Percentiles rank a stretch among this genome's conserved stretches.
Conservation (phyloP, 2,113 vertebrate species). For the Chaenogobius annularis region DNA sequence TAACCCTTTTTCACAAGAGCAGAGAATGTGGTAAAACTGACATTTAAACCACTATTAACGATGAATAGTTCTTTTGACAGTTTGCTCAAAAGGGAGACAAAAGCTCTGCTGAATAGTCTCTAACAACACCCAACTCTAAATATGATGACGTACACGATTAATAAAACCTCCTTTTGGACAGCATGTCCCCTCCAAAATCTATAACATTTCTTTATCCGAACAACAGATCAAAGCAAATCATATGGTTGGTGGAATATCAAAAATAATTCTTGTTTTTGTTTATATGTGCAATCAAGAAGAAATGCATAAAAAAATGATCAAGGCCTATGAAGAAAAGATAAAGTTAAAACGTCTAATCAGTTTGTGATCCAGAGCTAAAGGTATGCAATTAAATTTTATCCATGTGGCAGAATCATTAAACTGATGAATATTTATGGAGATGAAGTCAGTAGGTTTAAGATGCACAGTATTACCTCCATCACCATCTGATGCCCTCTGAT, state of each 20-base stretch:
- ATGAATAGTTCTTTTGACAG: slow-evolving; percentile 57
- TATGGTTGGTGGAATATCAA: slow-evolving; percentile 18
- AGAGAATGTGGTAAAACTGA: slow-evolving; percentile 57
- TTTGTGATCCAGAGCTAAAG: neutral
- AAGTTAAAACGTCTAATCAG: neutral
- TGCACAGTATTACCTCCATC: neutral
- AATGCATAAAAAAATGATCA: slow-evolving; percentile 52
- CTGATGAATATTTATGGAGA: slow-evolving; percentile 7
- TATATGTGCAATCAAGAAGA: slow-evolving; percentile 37
- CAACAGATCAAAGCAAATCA: slow-evolving; percentile 30
- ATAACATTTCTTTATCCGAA: neutral
- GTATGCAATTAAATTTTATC: neutral
- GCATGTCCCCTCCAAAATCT: neutral
- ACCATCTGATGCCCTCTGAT: neutral
- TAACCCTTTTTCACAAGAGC: slow-evolving; percentile 37
- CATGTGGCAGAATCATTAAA: neutral
- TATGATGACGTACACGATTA: slow-evolving; percentile 51
- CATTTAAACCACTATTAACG: slow-evolving; percentile 63
- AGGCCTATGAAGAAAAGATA: neutral
- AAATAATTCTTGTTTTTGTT: slow-evolving; percentile 45
- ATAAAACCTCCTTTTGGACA: neutral
- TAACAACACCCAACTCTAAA: slow-evolving; percentile 40
- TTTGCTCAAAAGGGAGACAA: slow-evolving; percentile 44
- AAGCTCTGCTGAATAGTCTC: slow-evolving; percentile 38
- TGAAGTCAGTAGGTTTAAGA: slow-evolving; percentile 2